Conservation (phyloP, 2,113 vertebrate genomes). For the Microtus pennsylvanicus region DNA sequence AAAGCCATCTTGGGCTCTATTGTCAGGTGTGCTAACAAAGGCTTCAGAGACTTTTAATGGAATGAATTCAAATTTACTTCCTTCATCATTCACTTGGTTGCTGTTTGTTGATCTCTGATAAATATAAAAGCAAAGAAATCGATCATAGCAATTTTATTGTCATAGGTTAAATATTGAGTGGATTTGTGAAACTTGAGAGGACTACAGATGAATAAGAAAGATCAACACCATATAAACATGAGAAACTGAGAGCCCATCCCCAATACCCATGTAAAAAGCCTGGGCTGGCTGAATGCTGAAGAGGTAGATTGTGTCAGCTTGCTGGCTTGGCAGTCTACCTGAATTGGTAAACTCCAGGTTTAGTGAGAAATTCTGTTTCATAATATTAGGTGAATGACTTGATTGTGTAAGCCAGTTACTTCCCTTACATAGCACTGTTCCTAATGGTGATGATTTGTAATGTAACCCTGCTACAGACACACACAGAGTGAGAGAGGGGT, state of each 20-base stretch:
- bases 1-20: background rate
- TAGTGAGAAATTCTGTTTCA: background rate
- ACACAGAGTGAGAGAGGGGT: background rate
- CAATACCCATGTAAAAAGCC: background rate
- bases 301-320: background rate
- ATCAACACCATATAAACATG: background rate
- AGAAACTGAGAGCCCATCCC: no score
- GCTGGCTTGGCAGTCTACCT: background rate
- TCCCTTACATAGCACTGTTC: background rate
- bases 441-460: background rate
- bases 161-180: background rate
- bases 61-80: background rate
- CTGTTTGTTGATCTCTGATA: background rate
- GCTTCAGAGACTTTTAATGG: background rate
- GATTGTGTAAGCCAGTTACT: background rate
- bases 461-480: background rate
- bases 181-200: background rate
- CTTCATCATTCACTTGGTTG: background rate
- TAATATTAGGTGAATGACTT: background rate
- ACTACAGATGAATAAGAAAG: background rate
- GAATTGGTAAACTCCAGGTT: background rate
- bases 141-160: background rate
- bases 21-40: background rate
- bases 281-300: background rate
- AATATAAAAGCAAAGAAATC: slow-evolving; percentile 3